These are phyloP conservation scores for fruit fly (Drosophila melanogaster) DNA, from an alignment of 1,140 invertebrate genomes.

Conservation along the genomic window Release_6_plus_ISO1_MT NT_033777.3:17967001-17967500, in stretches of 20 bases:
- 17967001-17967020: conserved; percentile 75
- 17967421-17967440: conserved; percentile 26
- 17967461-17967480: conserved; percentile 52
- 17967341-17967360: conserved; percentile 58
- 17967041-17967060: conserved; percentile 77
- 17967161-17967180: conserved; percentile 65
- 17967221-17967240: conserved; percentile 45
- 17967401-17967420: conserved; percentile 43
- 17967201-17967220: conserved; percentile 43
- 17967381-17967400: conserved; percentile 48
- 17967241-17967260: conserved; percentile 61
- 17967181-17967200: conserved; percentile 60
- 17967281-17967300: conserved; percentile 44
- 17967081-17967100: conserved; percentile 54
- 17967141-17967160: conserved; percentile 48
- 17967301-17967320: conserved; percentile 60
- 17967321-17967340: conserved; percentile 64
- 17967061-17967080: conserved; percentile 62
- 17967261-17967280: conserved; percentile 57
- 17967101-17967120: conserved; percentile 36
- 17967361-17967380: conserved; percentile 58
- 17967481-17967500: conserved; percentile 61
- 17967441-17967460: conserved; percentile 41
- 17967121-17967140: conserved; percentile 44
- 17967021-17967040: conserved; percentile 77